Percentiles rank a stretch among this genome's conserved stretches.
Evolutionary conservation across 2,113 vertebrate genomes (phyloP).

Genomic region (Mus pahari): DNA sequence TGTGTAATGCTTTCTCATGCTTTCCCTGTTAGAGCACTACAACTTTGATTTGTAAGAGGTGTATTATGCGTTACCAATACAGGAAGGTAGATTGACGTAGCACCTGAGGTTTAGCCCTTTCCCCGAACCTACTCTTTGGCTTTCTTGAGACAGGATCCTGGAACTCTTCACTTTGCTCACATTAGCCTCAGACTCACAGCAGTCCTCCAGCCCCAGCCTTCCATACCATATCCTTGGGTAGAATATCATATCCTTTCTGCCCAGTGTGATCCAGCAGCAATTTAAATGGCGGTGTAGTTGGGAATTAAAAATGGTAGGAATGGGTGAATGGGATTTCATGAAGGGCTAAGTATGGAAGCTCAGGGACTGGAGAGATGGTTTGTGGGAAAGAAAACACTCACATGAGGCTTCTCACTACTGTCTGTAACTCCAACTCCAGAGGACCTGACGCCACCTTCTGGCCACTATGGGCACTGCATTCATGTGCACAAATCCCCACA

Average conservation of each 20-base stretch:
- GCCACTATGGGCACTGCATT: background rate
- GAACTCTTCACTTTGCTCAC: background rate
- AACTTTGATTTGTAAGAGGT: conserved; percentile 34
- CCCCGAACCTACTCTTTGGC: background rate
- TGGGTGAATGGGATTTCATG: background rate
- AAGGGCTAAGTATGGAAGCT: background rate
- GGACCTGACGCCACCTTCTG: background rate
- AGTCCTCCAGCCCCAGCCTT: background rate
- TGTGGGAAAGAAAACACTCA: background rate
- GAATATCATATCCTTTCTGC: background rate
- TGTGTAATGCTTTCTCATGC: background rate
- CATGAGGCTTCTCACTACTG: background rate
- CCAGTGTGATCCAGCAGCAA: background rate
- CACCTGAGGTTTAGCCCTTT: background rate
- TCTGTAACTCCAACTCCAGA: background rate
- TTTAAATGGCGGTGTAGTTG: background rate
- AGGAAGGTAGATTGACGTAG: background rate
- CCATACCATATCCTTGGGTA: background rate
- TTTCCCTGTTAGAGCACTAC: background rate
- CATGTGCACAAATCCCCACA: background rate
- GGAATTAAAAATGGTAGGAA: background rate
- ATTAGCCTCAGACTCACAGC: background rate
- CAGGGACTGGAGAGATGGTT: background rate
- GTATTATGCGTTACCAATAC: background rate
- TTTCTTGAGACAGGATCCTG: background rate